Base-by-base conservation (phyloP, 2,888 invertebrate genomes). In the Drosophila robusta region DNA sequence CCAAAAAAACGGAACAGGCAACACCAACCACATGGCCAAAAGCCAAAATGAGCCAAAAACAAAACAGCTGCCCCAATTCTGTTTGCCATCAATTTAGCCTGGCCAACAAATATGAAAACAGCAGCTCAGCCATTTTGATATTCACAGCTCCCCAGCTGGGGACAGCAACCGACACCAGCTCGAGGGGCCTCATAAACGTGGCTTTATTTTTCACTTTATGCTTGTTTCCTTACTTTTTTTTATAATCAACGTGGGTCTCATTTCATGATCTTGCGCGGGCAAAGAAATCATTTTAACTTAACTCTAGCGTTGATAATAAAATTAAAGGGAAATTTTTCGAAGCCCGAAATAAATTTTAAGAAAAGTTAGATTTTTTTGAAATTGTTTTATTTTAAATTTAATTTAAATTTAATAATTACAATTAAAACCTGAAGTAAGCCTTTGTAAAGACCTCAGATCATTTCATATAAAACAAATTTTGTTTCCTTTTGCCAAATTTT, bases 51-150 rank as follows among this genome's bases (percentile, higher is more conserved):
- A 62, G 46, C 29, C 34, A 54, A 49, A 62, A 42, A 42, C 26
- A 44, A 41, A 44, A 42, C 83, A 79, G 72, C 82, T 82, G 76
- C 55, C 57, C 83, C 72, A 79, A 82, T 81, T 75, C 69, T 76
- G 76, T 82, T 82, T 75, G 68, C 79, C 83, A 79, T 85, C 86
- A 85, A 87, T 85, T 87, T 81, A 45, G 86, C 47, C 58, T 29
- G 75, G 68, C 45, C 58, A 78, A 74, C 55, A 78, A 78, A 73
- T 71, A 55, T 58, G 66, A 69, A 38, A 54, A 41, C n/a, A 38
- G 24, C 65, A 41, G 26, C 71, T 16, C 58, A 63, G 38, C 61
- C 46, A 52, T 42, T 61, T 61, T 61, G 32, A 26, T 67, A 49
- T 58, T 68, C 57, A 45, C 44, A 50, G 58, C 58, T 68, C 49